phyloP scores from a whole-genome alignment of 2,797 vertebrate genomes.

The Sebastes flavidus region DNA sequence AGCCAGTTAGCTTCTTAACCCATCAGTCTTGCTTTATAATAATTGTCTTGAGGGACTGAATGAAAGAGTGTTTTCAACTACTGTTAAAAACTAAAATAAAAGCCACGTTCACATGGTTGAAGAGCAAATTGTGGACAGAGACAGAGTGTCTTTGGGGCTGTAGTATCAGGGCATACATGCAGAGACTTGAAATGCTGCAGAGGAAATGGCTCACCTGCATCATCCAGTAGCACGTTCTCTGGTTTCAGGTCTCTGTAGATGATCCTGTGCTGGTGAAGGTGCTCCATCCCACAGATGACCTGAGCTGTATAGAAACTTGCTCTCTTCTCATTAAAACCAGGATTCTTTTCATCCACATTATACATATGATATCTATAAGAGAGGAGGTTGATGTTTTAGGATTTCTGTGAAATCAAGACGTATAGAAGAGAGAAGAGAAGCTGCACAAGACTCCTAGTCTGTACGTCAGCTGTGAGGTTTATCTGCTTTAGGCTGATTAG shows the following conservation, averaged over 20 bases:
- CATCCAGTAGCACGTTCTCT: conserved; percentile 84
- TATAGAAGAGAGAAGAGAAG: not conserved
- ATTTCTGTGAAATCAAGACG: not conserved
- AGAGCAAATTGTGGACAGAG: not conserved
- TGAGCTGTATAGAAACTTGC: conserved; percentile 82
- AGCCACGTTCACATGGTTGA: not conserved
- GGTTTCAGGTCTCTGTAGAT: conserved; percentile 85
- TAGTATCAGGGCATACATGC: not conserved
- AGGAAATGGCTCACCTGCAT: conserved; percentile 69
- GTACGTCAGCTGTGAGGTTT: conserved; percentile 44
- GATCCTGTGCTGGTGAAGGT: conserved; percentile 85
- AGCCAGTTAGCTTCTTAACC: not conserved
- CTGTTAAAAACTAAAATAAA: not conserved
- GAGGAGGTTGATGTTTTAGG: not conserved
- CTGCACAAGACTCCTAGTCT: not conserved
- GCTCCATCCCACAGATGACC: conserved; percentile 84
- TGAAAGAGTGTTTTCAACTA: not conserved
- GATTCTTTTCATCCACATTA: conserved; percentile 84
- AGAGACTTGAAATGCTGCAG: not conserved
- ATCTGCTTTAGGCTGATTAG: conserved; percentile 56
- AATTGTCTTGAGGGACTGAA: not conserved
- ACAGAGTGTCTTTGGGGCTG: not conserved
- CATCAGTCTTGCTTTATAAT: not conserved
- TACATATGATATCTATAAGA: conserved; percentile 82
- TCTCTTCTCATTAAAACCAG: conserved; percentile 80